phyloP scores from a whole-genome alignment of 2,797 vertebrate species.

The Darevskia mixta region DNA sequence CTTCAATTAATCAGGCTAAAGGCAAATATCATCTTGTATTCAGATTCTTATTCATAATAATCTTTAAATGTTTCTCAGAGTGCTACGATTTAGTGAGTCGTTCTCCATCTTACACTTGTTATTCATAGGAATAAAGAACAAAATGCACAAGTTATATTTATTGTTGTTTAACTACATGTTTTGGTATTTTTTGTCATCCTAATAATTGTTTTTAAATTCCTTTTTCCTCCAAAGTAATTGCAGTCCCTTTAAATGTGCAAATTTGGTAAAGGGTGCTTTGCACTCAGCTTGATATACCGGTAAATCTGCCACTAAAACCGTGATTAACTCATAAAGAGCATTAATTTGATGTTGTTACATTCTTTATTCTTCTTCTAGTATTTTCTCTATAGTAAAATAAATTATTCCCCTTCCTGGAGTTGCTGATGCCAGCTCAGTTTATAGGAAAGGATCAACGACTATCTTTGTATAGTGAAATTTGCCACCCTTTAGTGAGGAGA shows the following conservation, averaged over 20 bases:
- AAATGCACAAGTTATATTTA: not conserved
- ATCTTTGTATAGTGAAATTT: conserved; percentile 22
- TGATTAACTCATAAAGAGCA: not conserved
- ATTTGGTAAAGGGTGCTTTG: not conserved
- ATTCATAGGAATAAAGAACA: not conserved
- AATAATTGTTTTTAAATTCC: no score
- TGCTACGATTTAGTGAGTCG: not conserved
- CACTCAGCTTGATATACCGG: not conserved
- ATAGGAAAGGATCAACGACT: conserved; percentile 45
- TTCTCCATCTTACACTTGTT: conserved; percentile 1
- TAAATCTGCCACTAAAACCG: not conserved
- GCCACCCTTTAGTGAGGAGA: conserved; percentile 25
- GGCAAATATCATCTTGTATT: not conserved
- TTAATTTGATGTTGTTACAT: conserved; percentile 17
- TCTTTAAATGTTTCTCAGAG: not conserved
- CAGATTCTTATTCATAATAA: not conserved
- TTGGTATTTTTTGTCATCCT: not conserved
- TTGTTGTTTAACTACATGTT: not conserved
- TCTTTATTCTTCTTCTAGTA: not conserved
- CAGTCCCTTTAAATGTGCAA: not conserved
- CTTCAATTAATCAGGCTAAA: not conserved
- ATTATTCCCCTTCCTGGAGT: not conserved
- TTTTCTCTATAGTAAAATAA: conserved; percentile 15
- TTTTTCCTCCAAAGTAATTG: not conserved
- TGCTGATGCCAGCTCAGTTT: conserved; percentile 55